Conservation (phyloP, 2,888 invertebrate genomes). For the Yponomeuta malinellus region DNA sequence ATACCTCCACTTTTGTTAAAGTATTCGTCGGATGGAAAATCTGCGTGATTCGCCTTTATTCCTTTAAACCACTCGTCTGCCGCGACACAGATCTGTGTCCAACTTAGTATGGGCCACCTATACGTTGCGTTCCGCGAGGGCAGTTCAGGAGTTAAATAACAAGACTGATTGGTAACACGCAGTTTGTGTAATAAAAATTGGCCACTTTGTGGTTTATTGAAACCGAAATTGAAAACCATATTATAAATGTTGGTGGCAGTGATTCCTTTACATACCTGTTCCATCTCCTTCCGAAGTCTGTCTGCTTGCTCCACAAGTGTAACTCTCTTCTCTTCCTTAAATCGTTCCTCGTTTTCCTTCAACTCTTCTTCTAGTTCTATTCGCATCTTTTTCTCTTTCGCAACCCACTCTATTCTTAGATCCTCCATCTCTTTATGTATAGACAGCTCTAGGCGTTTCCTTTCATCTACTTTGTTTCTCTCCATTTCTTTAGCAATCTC, state of each 20-base stretch:
- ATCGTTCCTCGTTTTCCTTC: slow-evolving; percentile 64
- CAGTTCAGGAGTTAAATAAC: too few relatives aligned
- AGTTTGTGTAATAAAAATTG: too few relatives aligned
- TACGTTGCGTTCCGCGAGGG: too few relatives aligned
- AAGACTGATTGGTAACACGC: too few relatives aligned
- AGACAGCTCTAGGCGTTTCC: slow-evolving; percentile 55
- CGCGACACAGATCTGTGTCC: too few relatives aligned
- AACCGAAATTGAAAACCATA: background rate
- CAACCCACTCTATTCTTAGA: slow-evolving; percentile 58
- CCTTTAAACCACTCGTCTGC: too few relatives aligned
- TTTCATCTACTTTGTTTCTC: slow-evolving; percentile 58
- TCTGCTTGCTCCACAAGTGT: slow-evolving; percentile 65
- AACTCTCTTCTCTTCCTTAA: slow-evolving; percentile 51
- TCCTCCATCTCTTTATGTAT: slow-evolving; percentile 69
- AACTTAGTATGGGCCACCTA: too few relatives aligned
- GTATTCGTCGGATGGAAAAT: too few relatives aligned
- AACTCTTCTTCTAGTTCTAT: slow-evolving; percentile 71
- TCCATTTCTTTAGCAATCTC: slow-evolving; percentile 63
- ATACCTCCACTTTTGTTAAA: too few relatives aligned
- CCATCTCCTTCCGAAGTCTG: slow-evolving; percentile 59
- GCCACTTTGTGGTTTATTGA: too few relatives aligned
- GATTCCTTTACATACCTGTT: slow-evolving; percentile 43
- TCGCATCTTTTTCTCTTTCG: slow-evolving; percentile 53
- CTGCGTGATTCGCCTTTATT: too few relatives aligned
- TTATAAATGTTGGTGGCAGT: background rate